A percentile compares a stretch with the other conserved stretches of the same genome.
Evolutionary conservation across 2,113 vertebrate species (phyloP).

Genomic region (Alouatta palliata): DNA sequence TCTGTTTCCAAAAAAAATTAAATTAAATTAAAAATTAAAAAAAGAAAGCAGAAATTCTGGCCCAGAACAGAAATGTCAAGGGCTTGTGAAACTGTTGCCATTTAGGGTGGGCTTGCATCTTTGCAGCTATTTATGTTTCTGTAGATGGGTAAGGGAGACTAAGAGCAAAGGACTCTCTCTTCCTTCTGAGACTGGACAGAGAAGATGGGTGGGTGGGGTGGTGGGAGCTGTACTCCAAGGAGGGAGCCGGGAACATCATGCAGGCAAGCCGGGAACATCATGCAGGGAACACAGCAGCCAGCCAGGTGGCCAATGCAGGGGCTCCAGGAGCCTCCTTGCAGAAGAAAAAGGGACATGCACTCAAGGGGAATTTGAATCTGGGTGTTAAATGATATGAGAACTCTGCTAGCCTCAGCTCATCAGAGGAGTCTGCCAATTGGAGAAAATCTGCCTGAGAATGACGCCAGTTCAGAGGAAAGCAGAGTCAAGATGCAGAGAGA

Average conservation of each 20-base stretch:
- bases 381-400: background rate
- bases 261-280: background rate
- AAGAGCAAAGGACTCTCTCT: background rate
- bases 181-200: background rate
- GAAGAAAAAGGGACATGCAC: background rate
- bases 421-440: background rate
- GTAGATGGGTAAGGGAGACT: background rate
- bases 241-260: background rate
- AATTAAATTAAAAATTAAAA: background rate
- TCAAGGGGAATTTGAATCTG: background rate
- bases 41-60: background rate
- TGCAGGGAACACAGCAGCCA: background rate
- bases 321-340: background rate
- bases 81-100: background rate
- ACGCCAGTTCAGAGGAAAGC: background rate
- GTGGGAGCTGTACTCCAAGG: background rate
- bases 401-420: background rate
- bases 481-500: background rate
- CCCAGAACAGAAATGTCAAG: background rate
- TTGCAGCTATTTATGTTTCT: background rate
- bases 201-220: background rate
- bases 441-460: background rate
- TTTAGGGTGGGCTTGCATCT: background rate
- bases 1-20: background rate
- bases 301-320: background rate